A percentile compares a stretch with the other conserved stretches of the same genome.
Conservation (phyloP, 2,888 invertebrate genomes). For the Conus canariensis region DNA sequence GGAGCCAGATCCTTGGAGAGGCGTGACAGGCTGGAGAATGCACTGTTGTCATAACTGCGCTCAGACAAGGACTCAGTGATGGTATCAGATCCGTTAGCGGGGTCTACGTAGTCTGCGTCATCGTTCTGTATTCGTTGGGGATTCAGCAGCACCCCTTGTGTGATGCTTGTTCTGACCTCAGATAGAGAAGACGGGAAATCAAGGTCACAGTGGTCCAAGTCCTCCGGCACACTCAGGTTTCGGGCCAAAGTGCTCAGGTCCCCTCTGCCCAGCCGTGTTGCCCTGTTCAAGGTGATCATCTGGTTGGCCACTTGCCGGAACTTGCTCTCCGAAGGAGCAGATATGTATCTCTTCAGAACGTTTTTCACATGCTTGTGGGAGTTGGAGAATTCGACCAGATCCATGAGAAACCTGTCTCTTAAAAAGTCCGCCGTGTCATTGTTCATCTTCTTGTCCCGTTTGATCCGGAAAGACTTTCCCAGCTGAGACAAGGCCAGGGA, state of each 20-base stretch:
- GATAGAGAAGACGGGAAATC: neutral
- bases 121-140: neutral
- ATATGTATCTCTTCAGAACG: slow-evolving; percentile 32
- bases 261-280: neutral
- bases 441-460: neutral
- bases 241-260: neutral
- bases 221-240: slow-evolving; percentile 14
- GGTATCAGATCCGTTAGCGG: neutral
- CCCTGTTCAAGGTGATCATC: neutral
- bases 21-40: neutral
- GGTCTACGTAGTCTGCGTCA: neutral
- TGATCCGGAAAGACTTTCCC: slow-evolving; percentile 49
- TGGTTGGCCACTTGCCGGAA: slow-evolving; percentile 9
- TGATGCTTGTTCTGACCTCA: neutral
- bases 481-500: slow-evolving; percentile 47
- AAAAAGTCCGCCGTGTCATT: neutral
- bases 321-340: slow-evolving; percentile 17
- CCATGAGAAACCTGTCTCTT: slow-evolving; percentile 31
- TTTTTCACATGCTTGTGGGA: neutral
- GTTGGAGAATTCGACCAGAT: slow-evolving; percentile 5
- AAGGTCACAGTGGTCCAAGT: neutral
- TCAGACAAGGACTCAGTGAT: neutral
- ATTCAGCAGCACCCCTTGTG: slow-evolving; percentile 22
- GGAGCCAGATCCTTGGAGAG: neutral
- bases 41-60: neutral